Percentiles rank a stretch among this genome's conserved stretches.
These are phyloP conservation scores for Cephus pulcher DNA, from an alignment of 2,888 invertebrate species.

Conservation along the genomic window DNA sequence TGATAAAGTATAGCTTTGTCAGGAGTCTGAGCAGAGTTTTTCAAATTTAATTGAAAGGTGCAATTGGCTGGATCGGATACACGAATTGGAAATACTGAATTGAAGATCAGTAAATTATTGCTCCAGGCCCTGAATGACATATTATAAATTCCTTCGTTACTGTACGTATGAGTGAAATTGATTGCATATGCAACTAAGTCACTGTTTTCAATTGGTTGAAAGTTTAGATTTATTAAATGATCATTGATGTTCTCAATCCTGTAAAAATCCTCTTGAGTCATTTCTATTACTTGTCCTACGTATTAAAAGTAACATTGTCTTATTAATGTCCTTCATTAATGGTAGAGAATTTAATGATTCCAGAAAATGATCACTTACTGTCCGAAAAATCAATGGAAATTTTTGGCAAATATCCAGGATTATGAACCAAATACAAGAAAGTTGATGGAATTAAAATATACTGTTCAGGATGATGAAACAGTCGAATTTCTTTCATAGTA, in stretches of 20 bases:
- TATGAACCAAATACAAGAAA: slow-evolving; percentile 7
- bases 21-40: slow-evolving; percentile 10
- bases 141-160: slow-evolving; percentile 9
- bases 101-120: slow-evolving; percentile 4
- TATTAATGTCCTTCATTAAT: too few relatives aligned
- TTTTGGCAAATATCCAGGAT: slow-evolving; percentile 8
- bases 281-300: slow-evolving; percentile 3
- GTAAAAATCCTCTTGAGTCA: slow-evolving; percentile 12
- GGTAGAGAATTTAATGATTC: too few relatives aligned
- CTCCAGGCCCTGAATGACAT: slow-evolving; percentile 15
- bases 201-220: slow-evolving; percentile 4
- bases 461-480: slow-evolving; percentile 15
- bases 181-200: slow-evolving; percentile 4
- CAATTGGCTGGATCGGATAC: slow-evolving; percentile 11
- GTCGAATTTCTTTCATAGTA: slow-evolving; percentile 3
- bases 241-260: slow-evolving; percentile 8
- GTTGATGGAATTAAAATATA: slow-evolving; percentile 13
- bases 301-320: background rate
- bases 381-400: slow-evolving; percentile 15
- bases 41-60: slow-evolving; percentile 5
- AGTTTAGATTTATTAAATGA: slow-evolving; percentile 12
- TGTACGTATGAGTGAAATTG: slow-evolving; percentile 12
- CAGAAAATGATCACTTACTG: background rate
- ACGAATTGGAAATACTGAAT: slow-evolving; percentile 1
- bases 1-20: slow-evolving; percentile 12